Conservation (phyloP, 1,140 invertebrate genomes). For the Lordiphosa mommai region DNA sequence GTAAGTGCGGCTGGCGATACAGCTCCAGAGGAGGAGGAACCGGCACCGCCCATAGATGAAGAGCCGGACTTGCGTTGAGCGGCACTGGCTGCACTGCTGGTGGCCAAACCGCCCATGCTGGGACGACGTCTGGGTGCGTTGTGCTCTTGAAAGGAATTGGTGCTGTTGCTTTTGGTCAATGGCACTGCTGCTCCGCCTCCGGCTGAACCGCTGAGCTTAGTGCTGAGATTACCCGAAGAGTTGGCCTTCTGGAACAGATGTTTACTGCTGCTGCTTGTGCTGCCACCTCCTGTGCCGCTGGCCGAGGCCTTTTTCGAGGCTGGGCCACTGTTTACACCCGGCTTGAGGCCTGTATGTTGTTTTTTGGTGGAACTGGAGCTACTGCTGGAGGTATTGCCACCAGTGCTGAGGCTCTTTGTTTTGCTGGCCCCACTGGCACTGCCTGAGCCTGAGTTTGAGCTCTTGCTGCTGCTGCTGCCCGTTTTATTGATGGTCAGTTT, state of each 20-base stretch:
- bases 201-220: conserved; percentile 45
- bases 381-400: conserved; percentile 2
- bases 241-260: conserved; percentile 73
- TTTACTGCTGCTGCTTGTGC: conserved; percentile 30
- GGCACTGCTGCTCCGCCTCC: conserved; percentile 18
- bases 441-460: conserved; percentile 8
- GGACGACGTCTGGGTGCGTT: conserved; percentile 44
- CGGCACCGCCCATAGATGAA: conserved; percentile 8
- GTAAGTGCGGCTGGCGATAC: conserved; percentile 54
- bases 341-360: conserved; percentile 90
- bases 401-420: neutral
- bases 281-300: conserved; percentile 2
- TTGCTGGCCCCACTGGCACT: conserved; percentile 3
- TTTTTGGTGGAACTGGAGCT: conserved; percentile 38
- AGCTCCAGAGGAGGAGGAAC: conserved; percentile 31
- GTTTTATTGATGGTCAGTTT: conserved; percentile 95
- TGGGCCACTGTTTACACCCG: conserved; percentile 83
- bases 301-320: conserved; percentile 59
- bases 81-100: conserved; percentile 8
- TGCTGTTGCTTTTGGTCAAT: conserved; percentile 69
- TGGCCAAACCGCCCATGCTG: conserved; percentile 42
- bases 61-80: conserved; percentile 36
- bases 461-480: conserved; percentile 39
- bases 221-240: conserved; percentile 69
- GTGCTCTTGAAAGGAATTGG: conserved; percentile 58